A percentile compares a stretch with the other conserved stretches of the same genome.
Conservation (phyloP, 2,888 invertebrate species). For the Cyaniris semiargus region DNA sequence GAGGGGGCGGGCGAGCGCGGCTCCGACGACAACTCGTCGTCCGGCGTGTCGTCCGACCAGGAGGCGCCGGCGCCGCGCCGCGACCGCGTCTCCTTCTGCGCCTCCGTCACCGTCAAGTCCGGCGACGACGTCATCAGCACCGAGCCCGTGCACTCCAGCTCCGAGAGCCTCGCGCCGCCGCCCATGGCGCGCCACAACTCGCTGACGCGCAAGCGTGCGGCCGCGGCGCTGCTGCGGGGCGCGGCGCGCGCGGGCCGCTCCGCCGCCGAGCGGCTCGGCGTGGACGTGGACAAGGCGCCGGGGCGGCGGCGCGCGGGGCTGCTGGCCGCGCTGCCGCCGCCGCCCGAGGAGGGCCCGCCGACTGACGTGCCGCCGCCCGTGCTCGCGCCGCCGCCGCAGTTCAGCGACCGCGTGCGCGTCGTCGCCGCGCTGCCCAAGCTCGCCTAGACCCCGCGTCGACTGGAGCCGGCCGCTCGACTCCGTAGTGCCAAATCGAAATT, state of each 20-base stretch:
- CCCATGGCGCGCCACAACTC: conserved; percentile 83
- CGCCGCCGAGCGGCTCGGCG: conserved; percentile 72
- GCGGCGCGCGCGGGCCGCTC: conserved; percentile 56
- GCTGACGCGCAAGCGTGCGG: conserved; percentile 81
- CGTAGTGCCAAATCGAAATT: conserved; percentile 26
- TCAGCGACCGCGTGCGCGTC: conserved; percentile 92
- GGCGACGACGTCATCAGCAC: conserved; percentile 77
- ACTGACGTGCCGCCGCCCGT: conserved; percentile 78
- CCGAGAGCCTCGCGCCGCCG: conserved; percentile 67
- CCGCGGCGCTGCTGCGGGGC: conserved; percentile 79
- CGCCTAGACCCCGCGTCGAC: conserved; percentile 52
- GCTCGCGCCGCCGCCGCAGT: conserved; percentile 93
- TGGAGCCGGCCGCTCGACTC: too few relatives aligned
- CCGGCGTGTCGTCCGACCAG: conserved; percentile 93
- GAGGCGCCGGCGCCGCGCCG: conserved; percentile 72
- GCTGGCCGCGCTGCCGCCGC: conserved; percentile 57
- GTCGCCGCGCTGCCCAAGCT: conserved; percentile 91
- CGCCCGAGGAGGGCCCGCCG: conserved; percentile 70
- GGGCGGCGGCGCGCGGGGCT: conserved; percentile 89
- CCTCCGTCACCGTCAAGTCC: conserved; percentile 75
- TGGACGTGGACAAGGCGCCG: conserved; percentile 78
- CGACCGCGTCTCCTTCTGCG: conserved; percentile 76
- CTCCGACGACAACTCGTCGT: conserved; percentile 93
- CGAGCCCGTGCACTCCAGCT: conserved; percentile 75
- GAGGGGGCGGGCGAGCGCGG: conserved; percentile 73